A percentile compares a stretch with the other conserved stretches of the same genome.
These are phyloP conservation scores for Grammomys dolichurus DNA, from an alignment of 2,113 vertebrate species.

Conservation along the genomic window DNA sequence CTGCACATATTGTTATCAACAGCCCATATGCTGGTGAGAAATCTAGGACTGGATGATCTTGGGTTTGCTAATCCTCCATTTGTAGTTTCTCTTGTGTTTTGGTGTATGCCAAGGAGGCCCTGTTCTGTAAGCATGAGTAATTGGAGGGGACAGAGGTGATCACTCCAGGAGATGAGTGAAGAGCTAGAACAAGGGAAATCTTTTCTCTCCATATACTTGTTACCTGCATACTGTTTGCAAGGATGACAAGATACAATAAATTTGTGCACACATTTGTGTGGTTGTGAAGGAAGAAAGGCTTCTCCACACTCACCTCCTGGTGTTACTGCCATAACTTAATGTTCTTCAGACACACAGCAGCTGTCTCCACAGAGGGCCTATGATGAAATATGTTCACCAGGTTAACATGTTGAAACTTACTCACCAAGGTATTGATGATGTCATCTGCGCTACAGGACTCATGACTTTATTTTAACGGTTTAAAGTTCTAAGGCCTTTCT, in stretches of 20 bases:
- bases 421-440: neutral
- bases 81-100: neutral
- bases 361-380: too few species aligned
- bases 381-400: neutral
- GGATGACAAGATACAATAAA: neutral
- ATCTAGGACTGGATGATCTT: neutral
- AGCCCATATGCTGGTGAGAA: neutral
- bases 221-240: neutral
- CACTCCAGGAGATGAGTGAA: neutral
- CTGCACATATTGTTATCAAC: neutral
- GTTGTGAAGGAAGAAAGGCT: neutral
- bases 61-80: neutral
- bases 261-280: neutral
- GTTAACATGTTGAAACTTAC: neutral
- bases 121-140: neutral
- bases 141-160: neutral
- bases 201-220: neutral
- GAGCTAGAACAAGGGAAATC: neutral
- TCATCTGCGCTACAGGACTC: neutral
- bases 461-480: neutral
- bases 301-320: neutral
- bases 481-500: neutral
- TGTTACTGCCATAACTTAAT: neutral
- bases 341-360: neutral
- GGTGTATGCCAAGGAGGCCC: neutral